A percentile compares a stretch with the other conserved stretches of the same genome.
phyloP scores from a whole-genome alignment of 2,888 invertebrate species.

The Melieria crassipennis region DNA sequence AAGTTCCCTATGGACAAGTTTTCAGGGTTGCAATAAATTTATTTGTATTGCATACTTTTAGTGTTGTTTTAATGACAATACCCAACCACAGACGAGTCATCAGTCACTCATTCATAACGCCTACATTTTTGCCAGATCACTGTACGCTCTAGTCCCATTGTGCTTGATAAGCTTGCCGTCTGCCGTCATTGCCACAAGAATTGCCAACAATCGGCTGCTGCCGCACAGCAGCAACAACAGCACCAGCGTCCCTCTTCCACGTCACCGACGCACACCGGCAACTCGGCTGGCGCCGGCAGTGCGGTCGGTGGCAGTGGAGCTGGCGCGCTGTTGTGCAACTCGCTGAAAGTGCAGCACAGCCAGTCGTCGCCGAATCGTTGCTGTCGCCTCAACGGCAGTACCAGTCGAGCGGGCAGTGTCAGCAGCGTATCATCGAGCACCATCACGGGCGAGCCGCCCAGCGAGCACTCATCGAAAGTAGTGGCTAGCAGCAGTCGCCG shows the following conservation, averaged over 20 bases:
- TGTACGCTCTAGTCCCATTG: conserved; percentile 78
- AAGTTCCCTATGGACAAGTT: no score
- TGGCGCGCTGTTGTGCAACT: conserved; percentile 57
- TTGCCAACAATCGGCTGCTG: conserved; percentile 66
- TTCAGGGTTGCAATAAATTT: no score
- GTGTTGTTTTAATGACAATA: neutral
- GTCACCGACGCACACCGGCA: conserved; percentile 39
- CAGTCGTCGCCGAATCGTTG: conserved; percentile 66
- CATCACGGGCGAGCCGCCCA: conserved; percentile 56
- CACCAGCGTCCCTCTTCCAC: conserved; percentile 41
- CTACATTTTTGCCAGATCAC: conserved; percentile 70
- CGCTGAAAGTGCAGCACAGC: conserved; percentile 65
- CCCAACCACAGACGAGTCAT: neutral
- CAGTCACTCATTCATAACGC: no score
- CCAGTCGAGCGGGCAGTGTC: conserved; percentile 50
- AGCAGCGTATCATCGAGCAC: conserved; percentile 63
- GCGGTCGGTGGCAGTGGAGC: conserved; percentile 9
- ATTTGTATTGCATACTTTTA: no score
- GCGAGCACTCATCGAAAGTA: conserved; percentile 52
- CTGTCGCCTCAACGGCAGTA: conserved; percentile 56
- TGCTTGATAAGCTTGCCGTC: conserved; percentile 76
- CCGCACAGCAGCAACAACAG: conserved; percentile 30
- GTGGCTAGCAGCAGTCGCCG: conserved; percentile 52
- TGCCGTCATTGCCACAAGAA: conserved; percentile 83
- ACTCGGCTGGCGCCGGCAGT: conserved; percentile 15